A percentile compares a stretch with the other conserved stretches of the same genome.
Conservation (phyloP, 2,888 invertebrate species). For the Polydrusus pterygomalis region DNA sequence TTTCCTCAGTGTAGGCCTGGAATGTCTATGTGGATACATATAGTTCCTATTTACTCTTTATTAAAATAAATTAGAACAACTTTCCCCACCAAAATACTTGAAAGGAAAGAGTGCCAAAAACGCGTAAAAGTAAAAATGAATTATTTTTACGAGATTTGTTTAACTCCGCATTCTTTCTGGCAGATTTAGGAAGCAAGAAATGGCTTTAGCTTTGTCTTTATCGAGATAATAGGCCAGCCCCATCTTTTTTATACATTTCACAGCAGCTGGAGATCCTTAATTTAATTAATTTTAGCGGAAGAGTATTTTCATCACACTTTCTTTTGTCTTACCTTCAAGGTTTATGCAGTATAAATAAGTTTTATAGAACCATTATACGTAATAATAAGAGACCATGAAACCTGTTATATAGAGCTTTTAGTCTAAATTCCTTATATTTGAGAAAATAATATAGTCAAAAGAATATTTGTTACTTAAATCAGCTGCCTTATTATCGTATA, state of each 20-base stretch:
- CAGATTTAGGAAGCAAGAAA: slow-evolving; percentile 41
- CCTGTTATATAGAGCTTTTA: slow-evolving; percentile 25
- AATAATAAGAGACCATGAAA: slow-evolving; percentile 27
- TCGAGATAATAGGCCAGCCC: slow-evolving; percentile 42
- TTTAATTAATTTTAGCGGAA: slow-evolving; percentile 44
- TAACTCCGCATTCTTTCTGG: slow-evolving; percentile 38
- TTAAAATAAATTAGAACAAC: slow-evolving; percentile 8
- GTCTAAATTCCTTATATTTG: background rate
- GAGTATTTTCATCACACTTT: slow-evolving; percentile 42
- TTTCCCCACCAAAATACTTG: slow-evolving; percentile 17
- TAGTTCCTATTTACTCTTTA: background rate
- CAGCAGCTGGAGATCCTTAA: slow-evolving; percentile 41
- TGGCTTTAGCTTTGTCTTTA: slow-evolving; percentile 45
- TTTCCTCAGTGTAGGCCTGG: no score
- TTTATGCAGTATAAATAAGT: slow-evolving; percentile 40
- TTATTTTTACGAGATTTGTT: slow-evolving; percentile 45
- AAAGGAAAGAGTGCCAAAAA: slow-evolving; percentile 27
- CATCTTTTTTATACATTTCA: slow-evolving; percentile 43
- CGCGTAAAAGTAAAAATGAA: slow-evolving; percentile 30
- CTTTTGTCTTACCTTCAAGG: slow-evolving; percentile 44
- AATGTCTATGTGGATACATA: background rate
- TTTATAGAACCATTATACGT: slow-evolving; percentile 41
- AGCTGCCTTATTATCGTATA: no score
- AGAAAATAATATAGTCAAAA: no score
- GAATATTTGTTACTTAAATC: no score